Evolutionary conservation across 2,113 vertebrate species (phyloP), one percentile per base, ranked within the genome.

Genomic region (Lanius ludovicianus): DNA sequence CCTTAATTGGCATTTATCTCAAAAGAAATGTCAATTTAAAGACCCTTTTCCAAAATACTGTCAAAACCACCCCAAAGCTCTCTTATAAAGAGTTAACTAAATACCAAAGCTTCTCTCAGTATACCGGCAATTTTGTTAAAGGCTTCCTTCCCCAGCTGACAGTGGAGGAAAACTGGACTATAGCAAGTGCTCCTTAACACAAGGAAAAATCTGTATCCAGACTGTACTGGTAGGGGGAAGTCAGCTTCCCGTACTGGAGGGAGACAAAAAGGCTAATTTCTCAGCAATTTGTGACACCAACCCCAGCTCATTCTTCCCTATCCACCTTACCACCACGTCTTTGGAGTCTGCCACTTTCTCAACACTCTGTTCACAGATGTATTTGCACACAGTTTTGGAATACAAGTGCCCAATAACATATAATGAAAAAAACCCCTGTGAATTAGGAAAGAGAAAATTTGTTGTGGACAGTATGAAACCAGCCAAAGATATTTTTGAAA

Each of bases 371-470:
- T 91, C 59, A 82, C 22, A 87, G 24, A 77, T n/a, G 15, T 30
- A 37, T 31, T 65, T 59, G 44, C 19, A 67, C n/a, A 52, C 10
- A 64, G 31, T 35, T 91, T 62, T 49, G 28, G 30, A 78, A 78
- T 47, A 74, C 87, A 77, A 55, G 64, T n/a, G 13, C 20, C 39
- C 68, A 80, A 83, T 6, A 39, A 25, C 4, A 52, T 9, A 42
- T 15, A 64, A 59, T 25, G 20, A 60, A 8, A 57, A 13, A 15
- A 1, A 1, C 6, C 27, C 11, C 21, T 3, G 19, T 13, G 6
- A 83, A 79, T 57, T 20, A 63, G 15, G 8, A 77, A 55, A 53
- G 15, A 52, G 9, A 59, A 84, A 46, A 64, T 15, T 18, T 69
- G 24, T n/a, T 69, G 23, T 9, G 7, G 35, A 74, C 39, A 6